Conservation (phyloP, 2,888 invertebrate genomes). For the Pilophorus perplexus region DNA sequence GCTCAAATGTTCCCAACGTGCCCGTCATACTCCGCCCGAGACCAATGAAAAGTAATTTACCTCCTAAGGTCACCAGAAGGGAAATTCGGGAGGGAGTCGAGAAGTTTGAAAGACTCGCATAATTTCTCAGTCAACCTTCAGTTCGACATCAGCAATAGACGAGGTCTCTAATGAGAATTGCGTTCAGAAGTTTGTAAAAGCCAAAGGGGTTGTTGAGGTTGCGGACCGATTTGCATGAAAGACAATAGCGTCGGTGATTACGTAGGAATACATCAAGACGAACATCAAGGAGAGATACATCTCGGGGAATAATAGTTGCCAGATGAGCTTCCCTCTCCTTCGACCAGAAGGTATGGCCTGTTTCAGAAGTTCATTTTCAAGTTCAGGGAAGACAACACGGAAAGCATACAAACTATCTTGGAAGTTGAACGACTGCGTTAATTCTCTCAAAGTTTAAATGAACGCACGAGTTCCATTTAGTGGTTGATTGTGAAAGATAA, state of each 20-base stretch:
- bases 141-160: not conserved
- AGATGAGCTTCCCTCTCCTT: not conserved
- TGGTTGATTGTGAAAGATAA: too few species aligned
- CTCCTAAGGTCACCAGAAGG: too few species aligned
- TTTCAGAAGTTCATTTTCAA: constrained; percentile 9
- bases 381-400: not conserved
- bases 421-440: too few species aligned
- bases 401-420: not conserved
- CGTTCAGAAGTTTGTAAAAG: constrained; percentile 1
- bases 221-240: constrained; percentile 23
- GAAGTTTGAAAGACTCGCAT: too few species aligned
- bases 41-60: too few species aligned
- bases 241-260: constrained; percentile 29
- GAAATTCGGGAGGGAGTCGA: too few species aligned
- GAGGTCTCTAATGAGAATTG: constrained; percentile 23
- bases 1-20: too few species aligned
- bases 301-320: constrained; percentile 9
- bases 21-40: too few species aligned
- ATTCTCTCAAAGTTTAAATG: too few species aligned
- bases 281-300: constrained; percentile 3
- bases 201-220: not conserved
- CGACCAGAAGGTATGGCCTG: not conserved
- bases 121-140: too few species aligned
- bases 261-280: constrained; percentile 22
- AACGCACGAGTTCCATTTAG: too few species aligned